phyloP scores from a whole-genome alignment of 2,888 invertebrate genomes.

The Tipula lateralis region DNA sequence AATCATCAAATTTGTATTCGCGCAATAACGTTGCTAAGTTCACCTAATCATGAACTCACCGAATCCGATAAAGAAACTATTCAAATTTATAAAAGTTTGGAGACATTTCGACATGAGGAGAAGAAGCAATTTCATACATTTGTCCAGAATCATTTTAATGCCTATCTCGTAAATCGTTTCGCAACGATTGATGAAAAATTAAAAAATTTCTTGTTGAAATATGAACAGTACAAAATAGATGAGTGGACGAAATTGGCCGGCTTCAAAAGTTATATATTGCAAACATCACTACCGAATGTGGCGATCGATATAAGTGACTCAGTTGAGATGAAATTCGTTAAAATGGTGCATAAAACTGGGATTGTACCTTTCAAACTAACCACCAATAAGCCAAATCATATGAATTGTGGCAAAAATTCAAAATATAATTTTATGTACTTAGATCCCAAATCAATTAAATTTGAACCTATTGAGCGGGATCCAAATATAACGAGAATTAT shows the following conservation, averaged over 20 bases:
- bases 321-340: neutral
- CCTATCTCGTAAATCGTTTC: neutral
- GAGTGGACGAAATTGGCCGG: neutral
- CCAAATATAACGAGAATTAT: neutral
- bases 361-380: neutral
- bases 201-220: neutral
- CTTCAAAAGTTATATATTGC: neutral
- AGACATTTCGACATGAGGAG: neutral
- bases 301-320: neutral
- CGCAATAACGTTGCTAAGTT: neutral
- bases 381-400: neutral
- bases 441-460: neutral
- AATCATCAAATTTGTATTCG: neutral
- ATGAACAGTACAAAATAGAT: neutral
- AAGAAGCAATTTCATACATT: slow-evolving; percentile 24
- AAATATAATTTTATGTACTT: neutral
- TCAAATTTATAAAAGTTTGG: neutral
- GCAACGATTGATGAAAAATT: neutral
- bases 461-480: neutral
- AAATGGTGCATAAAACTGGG: neutral
- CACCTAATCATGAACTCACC: neutral
- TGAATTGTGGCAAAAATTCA: neutral
- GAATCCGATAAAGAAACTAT: neutral
- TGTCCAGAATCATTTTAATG: neutral
- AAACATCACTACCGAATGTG: neutral